Evolutionary conservation across 1,140 invertebrate species (phyloP).

Genomic region (Leptopilina boulardi): DNA sequence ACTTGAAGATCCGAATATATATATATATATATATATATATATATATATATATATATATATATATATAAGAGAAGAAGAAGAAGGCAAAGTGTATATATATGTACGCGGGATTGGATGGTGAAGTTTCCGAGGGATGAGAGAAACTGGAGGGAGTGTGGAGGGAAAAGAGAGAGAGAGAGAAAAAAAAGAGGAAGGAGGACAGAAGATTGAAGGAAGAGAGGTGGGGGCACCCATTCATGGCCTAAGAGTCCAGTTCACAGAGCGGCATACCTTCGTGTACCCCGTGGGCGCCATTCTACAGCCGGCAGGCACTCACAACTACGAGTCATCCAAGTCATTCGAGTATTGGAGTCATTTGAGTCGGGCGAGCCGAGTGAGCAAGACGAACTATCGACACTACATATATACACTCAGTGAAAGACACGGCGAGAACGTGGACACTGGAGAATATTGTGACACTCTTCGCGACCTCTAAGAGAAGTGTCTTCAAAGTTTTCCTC

Average conservation of each 20-base stretch:
- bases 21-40: too few relatives aligned
- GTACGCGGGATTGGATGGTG: not conserved
- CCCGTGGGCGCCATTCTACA: slow-evolving; percentile 68
- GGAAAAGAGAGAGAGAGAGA: not conserved
- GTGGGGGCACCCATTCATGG: slow-evolving; percentile 75
- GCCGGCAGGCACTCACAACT: slow-evolving; percentile 55
- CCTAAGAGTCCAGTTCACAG: slow-evolving; percentile 73
- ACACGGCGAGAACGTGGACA: not conserved
- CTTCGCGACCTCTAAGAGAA: not conserved
- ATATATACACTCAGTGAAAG: not conserved
- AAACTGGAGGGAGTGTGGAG: not conserved
- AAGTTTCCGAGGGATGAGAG: slow-evolving; percentile 32
- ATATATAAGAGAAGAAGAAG: too few relatives aligned
- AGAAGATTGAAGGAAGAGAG: slow-evolving; percentile 37
- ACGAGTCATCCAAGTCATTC: slow-evolving; percentile 51
- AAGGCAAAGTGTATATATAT: too few relatives aligned
- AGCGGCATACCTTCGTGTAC: slow-evolving; percentile 71
- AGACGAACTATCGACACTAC: not conserved
- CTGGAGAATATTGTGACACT: not conserved
- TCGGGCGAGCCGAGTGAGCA: slow-evolving; percentile 42
- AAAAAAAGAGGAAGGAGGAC: not conserved
- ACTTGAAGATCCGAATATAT: too few relatives aligned
- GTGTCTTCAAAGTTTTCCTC: not conserved
- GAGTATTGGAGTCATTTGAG: slow-evolving; percentile 42
- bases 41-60: too few relatives aligned